Evolutionary conservation across 1,140 invertebrate genomes (phyloP).

Genomic region (Ceratina calcarata): DNA sequence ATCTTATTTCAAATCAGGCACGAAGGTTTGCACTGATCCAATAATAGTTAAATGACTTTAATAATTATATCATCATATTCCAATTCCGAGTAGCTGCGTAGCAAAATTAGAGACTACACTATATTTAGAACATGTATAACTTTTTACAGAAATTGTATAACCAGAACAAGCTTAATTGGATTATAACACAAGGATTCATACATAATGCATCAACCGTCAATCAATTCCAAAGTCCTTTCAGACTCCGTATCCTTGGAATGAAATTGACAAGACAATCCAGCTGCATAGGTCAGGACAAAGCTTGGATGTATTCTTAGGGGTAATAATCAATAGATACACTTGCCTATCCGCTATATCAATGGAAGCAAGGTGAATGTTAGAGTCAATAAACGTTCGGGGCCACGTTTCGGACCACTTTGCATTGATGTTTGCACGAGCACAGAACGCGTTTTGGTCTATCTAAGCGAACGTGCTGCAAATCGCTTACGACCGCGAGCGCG

Average conservation of each 20-base stretch:
- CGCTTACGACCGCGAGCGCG: constrained; percentile 19
- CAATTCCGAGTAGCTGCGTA: too few relatives aligned
- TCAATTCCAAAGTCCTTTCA: background rate
- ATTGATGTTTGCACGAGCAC: constrained; percentile 23
- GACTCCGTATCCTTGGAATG: background rate
- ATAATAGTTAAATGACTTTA: too few relatives aligned
- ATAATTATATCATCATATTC: too few relatives aligned
- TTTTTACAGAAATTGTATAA: too few relatives aligned
- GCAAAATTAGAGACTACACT: too few relatives aligned
- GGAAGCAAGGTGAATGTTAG: background rate
- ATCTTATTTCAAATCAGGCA: too few relatives aligned
- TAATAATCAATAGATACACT: background rate
- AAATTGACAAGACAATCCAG: background rate
- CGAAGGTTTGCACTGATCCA: too few relatives aligned
- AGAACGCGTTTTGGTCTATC: background rate
- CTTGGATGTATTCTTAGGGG: background rate
- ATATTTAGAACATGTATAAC: too few relatives aligned
- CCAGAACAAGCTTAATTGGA: background rate
- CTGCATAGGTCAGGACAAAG: background rate
- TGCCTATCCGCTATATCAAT: background rate
- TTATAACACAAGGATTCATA: background rate
- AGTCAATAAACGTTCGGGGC: constrained; percentile 24
- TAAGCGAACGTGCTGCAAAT: constrained; percentile 20
- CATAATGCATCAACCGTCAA: background rate
- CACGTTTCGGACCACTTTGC: constrained; percentile 18